phyloP scores from a whole-genome alignment of 2,888 invertebrate genomes.

The Dorcus parallelipipedus region DNA sequence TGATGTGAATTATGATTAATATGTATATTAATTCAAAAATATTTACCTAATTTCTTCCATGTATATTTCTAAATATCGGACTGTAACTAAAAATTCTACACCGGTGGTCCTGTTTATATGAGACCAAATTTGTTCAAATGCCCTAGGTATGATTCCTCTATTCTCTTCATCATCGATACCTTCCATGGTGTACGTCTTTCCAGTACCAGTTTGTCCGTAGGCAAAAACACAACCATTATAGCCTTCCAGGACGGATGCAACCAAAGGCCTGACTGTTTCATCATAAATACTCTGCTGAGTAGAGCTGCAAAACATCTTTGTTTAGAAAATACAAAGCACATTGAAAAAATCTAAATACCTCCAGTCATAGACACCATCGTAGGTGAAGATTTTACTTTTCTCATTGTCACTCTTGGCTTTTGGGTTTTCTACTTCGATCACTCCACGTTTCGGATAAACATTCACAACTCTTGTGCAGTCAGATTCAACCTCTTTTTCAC shows the following conservation, averaged over 20 bases:
- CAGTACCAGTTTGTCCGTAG: constrained; percentile 98
- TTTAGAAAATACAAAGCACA: not conserved
- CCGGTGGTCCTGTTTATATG: constrained; percentile 89
- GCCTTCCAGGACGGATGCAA: constrained; percentile 92
- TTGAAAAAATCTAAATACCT: constrained; percentile 45
- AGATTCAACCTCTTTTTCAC: constrained; percentile 75
- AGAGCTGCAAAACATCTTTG: constrained; percentile 54
- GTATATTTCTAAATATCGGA: constrained; percentile 97
- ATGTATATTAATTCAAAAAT: constrained; percentile 1
- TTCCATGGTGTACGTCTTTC: constrained; percentile 76
- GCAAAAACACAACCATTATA: constrained; percentile 99
- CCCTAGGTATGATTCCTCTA: constrained; percentile 72
- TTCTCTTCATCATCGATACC: constrained; percentile 65
- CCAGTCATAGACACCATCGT: constrained; percentile 95
- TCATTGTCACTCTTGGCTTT: constrained; percentile 65
- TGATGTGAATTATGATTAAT: not conserved
- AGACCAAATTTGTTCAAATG: constrained; percentile 96
- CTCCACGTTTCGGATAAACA: constrained; percentile 81
- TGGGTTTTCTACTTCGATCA: constrained; percentile 86
- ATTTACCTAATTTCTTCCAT: constrained; percentile 79
- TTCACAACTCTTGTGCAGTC: constrained; percentile 78
- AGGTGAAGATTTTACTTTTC: constrained; percentile 91
- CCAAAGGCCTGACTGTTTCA: constrained; percentile 91
- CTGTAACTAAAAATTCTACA: constrained; percentile 92
- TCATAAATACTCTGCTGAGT: constrained; percentile 92